phyloP scores from a whole-genome alignment of 2,797 vertebrate species.

The Anniella stebbinsi region DNA sequence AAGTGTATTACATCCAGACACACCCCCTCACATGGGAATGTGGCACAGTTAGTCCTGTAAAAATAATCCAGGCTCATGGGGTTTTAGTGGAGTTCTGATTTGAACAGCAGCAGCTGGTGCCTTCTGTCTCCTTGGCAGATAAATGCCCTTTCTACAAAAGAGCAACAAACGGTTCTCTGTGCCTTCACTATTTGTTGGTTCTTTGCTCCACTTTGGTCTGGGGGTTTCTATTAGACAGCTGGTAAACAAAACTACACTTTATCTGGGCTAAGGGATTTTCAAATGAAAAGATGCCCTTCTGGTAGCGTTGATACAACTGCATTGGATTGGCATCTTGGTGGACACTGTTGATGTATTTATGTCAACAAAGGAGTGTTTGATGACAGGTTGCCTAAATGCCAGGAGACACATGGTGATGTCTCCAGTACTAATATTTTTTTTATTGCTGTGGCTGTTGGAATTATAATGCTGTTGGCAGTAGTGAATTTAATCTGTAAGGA shows the following conservation, averaged over 20 bases:
- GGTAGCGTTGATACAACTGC: background rate
- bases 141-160: slow-evolving; percentile 10
- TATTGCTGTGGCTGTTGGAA: background rate
- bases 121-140: slow-evolving; percentile 30
- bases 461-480: background rate
- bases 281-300: slow-evolving; percentile 15
- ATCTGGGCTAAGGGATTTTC: background rate
- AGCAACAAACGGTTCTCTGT: slow-evolving; percentile 16
- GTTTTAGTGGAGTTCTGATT: slow-evolving; percentile 21
- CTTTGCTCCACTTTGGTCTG: slow-evolving; percentile 5
- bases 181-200: background rate
- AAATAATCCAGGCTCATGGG: slow-evolving; percentile 33
- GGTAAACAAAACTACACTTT: slow-evolving; percentile 2
- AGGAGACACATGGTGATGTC: background rate
- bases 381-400: background rate
- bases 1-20: background rate
- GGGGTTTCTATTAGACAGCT: slow-evolving; percentile 11
- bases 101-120: slow-evolving; percentile 36
- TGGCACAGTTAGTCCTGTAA: slow-evolving; percentile 6
- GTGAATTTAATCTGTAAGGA: background rate
- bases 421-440: background rate
- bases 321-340: background rate
- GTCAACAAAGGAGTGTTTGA: background rate
- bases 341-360: background rate
- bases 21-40: slow-evolving; percentile 5